These are phyloP conservation scores for Lasaia peninsularis DNA, from an alignment of 1,140 invertebrate species.

Conservation along the genomic window DNA sequence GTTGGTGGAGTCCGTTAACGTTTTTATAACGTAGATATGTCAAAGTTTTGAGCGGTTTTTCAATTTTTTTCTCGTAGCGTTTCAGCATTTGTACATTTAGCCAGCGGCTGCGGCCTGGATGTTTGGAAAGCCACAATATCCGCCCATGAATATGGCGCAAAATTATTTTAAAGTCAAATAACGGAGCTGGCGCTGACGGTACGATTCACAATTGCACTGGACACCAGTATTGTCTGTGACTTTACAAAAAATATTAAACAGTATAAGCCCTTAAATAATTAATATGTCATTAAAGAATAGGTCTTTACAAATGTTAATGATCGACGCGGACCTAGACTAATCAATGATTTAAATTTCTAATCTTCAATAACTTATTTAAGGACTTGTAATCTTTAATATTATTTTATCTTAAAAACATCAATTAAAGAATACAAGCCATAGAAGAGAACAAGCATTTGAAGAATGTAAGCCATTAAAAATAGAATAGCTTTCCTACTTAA, in stretches of 20 bases:
- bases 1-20: not conserved
- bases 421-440: no score
- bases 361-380: no score
- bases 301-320: no score
- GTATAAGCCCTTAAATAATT: no score
- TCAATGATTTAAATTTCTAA: no score
- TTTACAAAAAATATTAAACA: not conserved
- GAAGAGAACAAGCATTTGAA: no score
- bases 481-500: no score
- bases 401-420: no score
- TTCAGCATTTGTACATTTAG: not conserved
- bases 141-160: not conserved
- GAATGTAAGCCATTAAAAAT: no score
- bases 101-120: not conserved
- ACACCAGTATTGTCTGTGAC: not conserved
- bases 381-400: no score
- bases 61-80: conserved; percentile 5
- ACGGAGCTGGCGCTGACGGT: not conserved
- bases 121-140: conserved; percentile 9
- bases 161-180: conserved; percentile 12
- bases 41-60: conserved; percentile 4
- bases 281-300: no score
- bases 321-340: no score
- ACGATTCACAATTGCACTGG: not conserved
- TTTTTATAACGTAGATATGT: conserved; percentile 4